phyloP scores from a whole-genome alignment of 2,113 vertebrate genomes.

The Misgurnus mizolepis region DNA sequence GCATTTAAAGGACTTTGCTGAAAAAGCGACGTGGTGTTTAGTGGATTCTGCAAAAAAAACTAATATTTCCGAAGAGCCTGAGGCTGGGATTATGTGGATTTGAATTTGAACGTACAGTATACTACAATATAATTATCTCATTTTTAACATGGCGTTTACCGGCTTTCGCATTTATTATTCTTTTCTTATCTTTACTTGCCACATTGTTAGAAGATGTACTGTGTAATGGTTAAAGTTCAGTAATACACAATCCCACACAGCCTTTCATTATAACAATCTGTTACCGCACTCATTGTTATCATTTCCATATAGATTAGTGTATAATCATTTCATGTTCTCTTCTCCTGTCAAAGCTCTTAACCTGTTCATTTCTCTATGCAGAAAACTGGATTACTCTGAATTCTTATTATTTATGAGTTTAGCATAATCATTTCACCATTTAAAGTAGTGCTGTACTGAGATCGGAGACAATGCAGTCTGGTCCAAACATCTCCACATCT shows the following conservation, averaged over 20 bases:
- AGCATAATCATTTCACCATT: conserved; percentile 1
- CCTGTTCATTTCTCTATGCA: conserved; percentile 7
- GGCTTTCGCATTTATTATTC: not conserved
- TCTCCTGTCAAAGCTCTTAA: conserved; percentile 17
- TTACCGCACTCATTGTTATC: not conserved
- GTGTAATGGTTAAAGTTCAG: conserved; percentile 5
- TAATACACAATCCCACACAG: conserved; percentile 16
- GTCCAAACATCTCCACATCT: not conserved
- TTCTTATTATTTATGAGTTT: conserved; percentile 3
- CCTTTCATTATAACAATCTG: not conserved
- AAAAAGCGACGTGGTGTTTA: too few species aligned
- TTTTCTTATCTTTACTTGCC: not conserved
- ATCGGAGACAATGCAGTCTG: not conserved
- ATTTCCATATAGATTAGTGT: conserved; percentile 38
- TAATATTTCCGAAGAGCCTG: too few species aligned
- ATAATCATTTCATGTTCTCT: conserved; percentile 20
- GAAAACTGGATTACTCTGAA: not conserved
- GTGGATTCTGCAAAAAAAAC: too few species aligned
- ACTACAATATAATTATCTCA: too few species aligned
- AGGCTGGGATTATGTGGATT: too few species aligned
- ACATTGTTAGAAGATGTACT: not conserved
- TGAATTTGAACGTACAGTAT: too few species aligned
- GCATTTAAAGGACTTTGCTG: too few species aligned
- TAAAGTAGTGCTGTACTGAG: not conserved
- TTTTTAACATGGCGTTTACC: not conserved